Evolutionary conservation across 2,797 vertebrate species (phyloP).

Genomic region (Macropodus opercularis): DNA sequence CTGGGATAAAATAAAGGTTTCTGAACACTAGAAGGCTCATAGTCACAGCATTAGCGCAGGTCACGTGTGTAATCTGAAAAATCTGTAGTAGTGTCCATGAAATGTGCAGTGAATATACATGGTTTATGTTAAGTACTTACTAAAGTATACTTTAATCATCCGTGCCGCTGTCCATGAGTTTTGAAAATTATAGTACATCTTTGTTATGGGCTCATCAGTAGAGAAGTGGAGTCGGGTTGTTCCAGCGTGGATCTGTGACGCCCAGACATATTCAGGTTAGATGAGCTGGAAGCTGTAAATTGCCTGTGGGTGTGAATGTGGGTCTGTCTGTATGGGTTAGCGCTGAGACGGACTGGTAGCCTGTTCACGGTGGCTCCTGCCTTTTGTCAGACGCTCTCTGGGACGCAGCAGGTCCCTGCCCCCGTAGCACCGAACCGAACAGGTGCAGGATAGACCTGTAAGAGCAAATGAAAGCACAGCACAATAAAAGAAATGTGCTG

Average conservation of each 20-base stretch:
- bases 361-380: constrained; percentile 3
- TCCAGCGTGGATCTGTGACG: constrained; percentile 7
- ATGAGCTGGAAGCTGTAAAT: constrained; percentile 42
- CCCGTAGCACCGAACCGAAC: background rate
- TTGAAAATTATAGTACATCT: no score
- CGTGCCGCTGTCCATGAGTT: background rate
- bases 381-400: constrained; percentile 21
- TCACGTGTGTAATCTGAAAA: no score
- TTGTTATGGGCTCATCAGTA: constrained; percentile 18
- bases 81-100: no score
- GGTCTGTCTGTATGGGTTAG: constrained; percentile 22
- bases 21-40: no score
- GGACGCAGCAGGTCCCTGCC: constrained; percentile 2
- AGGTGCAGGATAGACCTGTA: no score
- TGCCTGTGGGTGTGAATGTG: constrained; percentile 25
- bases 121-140: no score
- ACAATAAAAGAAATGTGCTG: background rate
- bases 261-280: constrained; percentile 25
- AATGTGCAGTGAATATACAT: no score
- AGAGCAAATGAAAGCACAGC: background rate
- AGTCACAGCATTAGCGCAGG: no score
- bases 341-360: constrained; percentile 14
- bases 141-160: no score
- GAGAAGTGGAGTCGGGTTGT: constrained; percentile 14
- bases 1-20: no score